Evolutionary conservation across 2,888 invertebrate genomes (phyloP).

Genomic region (Drosophila dives): DNA sequence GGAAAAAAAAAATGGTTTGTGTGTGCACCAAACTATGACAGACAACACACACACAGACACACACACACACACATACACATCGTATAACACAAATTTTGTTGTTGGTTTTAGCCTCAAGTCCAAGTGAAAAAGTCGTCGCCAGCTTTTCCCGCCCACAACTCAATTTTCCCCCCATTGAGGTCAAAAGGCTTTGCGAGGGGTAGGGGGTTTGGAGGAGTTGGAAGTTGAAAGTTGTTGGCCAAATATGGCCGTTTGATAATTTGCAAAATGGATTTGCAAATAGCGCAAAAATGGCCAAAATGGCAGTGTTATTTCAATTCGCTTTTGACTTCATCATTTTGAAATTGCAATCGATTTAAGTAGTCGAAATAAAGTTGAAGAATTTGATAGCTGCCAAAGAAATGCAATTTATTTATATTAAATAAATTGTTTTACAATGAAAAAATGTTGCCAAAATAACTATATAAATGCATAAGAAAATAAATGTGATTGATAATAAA

Average conservation of each 20-base stretch:
- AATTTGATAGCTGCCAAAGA: neutral
- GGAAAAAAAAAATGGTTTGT: slow-evolving; percentile 17
- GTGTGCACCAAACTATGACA: slow-evolving; percentile 18
- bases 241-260: slow-evolving; percentile 53
- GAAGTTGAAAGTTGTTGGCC: neutral
- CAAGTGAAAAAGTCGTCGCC: slow-evolving; percentile 34
- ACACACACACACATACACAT: neutral
- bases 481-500: neutral
- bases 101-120: slow-evolving; percentile 39
- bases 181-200: slow-evolving; percentile 15
- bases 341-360: slow-evolving; percentile 28
- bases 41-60: slow-evolving; percentile 4
- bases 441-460: neutral
- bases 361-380: neutral
- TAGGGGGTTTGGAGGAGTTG: neutral
- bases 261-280: slow-evolving; percentile 53
- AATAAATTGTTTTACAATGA: neutral
- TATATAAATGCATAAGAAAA: neutral
- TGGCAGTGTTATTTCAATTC: neutral
- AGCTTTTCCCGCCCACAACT: slow-evolving; percentile 12
- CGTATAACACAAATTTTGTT: neutral
- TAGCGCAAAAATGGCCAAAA: slow-evolving; percentile 2
- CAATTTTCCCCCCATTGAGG: neutral
- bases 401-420: neutral
- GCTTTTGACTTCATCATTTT: neutral